Conservation (phyloP, 1,140 invertebrate genomes). For the Bicyclus anynana region DNA sequence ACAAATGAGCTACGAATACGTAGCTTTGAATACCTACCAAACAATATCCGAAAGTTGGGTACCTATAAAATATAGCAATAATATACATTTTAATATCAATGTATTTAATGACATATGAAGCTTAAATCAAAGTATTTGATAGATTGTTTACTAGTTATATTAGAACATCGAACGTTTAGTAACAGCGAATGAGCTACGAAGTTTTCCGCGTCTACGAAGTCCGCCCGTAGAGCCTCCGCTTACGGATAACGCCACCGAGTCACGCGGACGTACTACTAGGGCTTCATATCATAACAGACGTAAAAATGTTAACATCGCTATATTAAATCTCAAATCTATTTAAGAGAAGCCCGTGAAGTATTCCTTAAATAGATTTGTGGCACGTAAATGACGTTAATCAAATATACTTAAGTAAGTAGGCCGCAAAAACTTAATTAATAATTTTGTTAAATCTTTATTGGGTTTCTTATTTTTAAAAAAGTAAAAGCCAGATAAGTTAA, state of each 20-base stretch:
- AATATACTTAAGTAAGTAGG: constrained; percentile 2
- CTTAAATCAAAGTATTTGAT: no score
- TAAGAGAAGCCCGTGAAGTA: neutral
- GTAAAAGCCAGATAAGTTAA: no score
- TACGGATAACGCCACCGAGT: constrained; percentile 28
- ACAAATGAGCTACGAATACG: no score
- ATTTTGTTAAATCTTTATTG: neutral
- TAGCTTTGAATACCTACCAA: no score
- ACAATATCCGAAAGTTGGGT: no score
- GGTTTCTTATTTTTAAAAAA: no score
- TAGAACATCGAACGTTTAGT: neutral
- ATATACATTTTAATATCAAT: no score
- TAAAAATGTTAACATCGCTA: constrained; percentile 11
- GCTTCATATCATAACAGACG: constrained; percentile 26
- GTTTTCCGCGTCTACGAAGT: no score
- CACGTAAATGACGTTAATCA: constrained; percentile 18
- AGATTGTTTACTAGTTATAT: no score
- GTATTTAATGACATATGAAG: no score
- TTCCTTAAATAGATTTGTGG: constrained; percentile 13
- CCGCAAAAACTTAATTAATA: neutral
- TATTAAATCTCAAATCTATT: constrained; percentile 11
- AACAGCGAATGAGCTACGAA: neutral
- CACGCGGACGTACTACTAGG: constrained; percentile 41
- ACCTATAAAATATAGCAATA: no score
- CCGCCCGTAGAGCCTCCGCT: neutral